phyloP scores from a whole-genome alignment of 2,113 vertebrate species.

The Ctenodactylus gundi region DNA sequence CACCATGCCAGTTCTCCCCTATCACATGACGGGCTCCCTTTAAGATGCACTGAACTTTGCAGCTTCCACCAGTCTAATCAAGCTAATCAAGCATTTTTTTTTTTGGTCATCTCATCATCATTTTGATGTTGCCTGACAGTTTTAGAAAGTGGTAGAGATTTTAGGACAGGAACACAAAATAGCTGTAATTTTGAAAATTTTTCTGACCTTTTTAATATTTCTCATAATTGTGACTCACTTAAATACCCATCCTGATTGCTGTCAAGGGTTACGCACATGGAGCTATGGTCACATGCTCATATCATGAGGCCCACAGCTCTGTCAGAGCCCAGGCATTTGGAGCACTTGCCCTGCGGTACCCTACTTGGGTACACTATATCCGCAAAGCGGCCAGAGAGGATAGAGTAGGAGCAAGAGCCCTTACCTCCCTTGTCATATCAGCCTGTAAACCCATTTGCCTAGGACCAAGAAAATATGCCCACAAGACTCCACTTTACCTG shows the following conservation, averaged over 20 bases:
- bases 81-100: constrained; percentile 46
- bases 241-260: constrained; percentile 19
- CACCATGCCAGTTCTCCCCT: neutral
- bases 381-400: neutral
- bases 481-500: neutral
- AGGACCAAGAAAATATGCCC: neutral
- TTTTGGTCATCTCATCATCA: neutral
- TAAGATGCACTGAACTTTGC: neutral
- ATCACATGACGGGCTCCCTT: neutral
- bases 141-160: constrained; percentile 70
- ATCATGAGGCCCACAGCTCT: neutral
- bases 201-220: constrained; percentile 77
- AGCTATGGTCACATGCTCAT: neutral
- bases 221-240: constrained; percentile 59
- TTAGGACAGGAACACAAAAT: constrained; percentile 62
- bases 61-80: neutral
- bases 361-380: neutral
- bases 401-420: neutral
- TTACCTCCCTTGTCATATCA: neutral
- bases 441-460: neutral
- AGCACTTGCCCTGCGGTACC: neutral
- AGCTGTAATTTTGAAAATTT: constrained; percentile 65
- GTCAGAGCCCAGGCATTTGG: neutral
- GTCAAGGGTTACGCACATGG: neutral
- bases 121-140: constrained; percentile 71